Evolutionary conservation across 2,113 vertebrate species (phyloP).

Genomic region (Felis chaus): DNA sequence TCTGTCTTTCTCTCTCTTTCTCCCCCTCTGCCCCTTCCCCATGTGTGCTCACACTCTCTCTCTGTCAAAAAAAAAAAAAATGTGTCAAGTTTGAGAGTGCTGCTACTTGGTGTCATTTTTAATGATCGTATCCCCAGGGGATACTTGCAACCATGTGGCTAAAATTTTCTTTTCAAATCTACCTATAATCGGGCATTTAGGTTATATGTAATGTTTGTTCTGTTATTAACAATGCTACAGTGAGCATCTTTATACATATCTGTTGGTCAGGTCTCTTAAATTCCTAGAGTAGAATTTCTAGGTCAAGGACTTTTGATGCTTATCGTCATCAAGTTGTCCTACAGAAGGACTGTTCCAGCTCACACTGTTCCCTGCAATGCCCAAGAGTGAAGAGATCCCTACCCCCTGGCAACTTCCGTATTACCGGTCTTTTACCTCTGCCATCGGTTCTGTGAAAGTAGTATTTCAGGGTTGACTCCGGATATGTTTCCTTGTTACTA

Average conservation of each 20-base stretch:
- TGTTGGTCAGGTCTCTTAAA: background rate
- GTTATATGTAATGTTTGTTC: background rate
- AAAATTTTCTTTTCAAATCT: constrained; percentile 8
- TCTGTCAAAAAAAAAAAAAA: too few species aligned
- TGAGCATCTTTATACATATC: background rate
- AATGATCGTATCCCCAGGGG: background rate
- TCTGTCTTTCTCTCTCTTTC: too few species aligned
- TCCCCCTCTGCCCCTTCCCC: too few species aligned
- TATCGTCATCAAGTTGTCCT: background rate
- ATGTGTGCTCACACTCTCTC: too few species aligned
- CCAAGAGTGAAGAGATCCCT: background rate
- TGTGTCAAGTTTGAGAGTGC: background rate
- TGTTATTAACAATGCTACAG: background rate
- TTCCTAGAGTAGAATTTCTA: constrained; percentile 24
- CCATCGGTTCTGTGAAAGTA: background rate
- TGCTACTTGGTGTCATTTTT: background rate
- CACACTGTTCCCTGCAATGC: background rate
- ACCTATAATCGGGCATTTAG: background rate
- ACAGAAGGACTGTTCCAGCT: background rate
- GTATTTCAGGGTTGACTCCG: background rate
- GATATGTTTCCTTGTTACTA: background rate
- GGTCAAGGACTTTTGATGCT: background rate
- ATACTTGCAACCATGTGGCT: background rate
- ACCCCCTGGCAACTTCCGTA: too few species aligned
- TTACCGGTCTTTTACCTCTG: background rate